Conservation (phyloP, 2,888 invertebrate genomes). For the Diabrotica balteata region DNA sequence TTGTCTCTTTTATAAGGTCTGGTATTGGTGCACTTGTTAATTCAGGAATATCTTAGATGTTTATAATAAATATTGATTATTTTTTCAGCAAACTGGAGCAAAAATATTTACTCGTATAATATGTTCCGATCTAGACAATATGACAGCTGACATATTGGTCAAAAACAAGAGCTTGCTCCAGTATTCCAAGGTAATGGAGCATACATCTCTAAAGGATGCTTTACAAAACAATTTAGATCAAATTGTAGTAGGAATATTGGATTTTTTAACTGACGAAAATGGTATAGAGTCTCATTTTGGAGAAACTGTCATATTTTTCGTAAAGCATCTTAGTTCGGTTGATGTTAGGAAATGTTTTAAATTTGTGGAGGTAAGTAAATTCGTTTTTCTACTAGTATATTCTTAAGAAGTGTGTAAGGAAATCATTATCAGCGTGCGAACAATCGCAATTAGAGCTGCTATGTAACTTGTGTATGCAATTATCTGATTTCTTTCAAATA, state of each 20-base stretch:
- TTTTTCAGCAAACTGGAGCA: constrained; percentile 41
- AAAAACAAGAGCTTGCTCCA: constrained; percentile 47
- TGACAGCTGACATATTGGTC: constrained; percentile 45
- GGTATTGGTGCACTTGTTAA: too few species aligned
- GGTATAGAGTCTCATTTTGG: constrained; percentile 39
- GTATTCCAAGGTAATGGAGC: constrained; percentile 50
- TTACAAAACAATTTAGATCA: constrained; percentile 46
- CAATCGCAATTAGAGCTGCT: too few species aligned
- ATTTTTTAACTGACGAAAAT: constrained; percentile 54
- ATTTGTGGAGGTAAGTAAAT: constrained; percentile 44
- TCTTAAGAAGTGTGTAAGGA: too few species aligned
- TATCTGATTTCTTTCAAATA: too few species aligned
- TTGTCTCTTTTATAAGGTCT: too few species aligned
- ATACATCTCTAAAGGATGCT: constrained; percentile 36
- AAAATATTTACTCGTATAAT: constrained; percentile 45
- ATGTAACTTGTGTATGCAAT: too few species aligned
- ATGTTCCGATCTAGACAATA: constrained; percentile 46
- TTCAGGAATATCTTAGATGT: background rate
- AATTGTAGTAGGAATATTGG: constrained; percentile 51
- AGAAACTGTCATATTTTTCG: constrained; percentile 49
- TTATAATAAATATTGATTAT: constrained; percentile 14
- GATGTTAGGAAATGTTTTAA: constrained; percentile 45
- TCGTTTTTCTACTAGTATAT: too few species aligned
- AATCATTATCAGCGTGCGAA: too few species aligned
- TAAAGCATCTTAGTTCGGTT: constrained; percentile 54